Evolutionary conservation across 2,113 vertebrate species (phyloP).

Genomic region (Pholis gunnellus): DNA sequence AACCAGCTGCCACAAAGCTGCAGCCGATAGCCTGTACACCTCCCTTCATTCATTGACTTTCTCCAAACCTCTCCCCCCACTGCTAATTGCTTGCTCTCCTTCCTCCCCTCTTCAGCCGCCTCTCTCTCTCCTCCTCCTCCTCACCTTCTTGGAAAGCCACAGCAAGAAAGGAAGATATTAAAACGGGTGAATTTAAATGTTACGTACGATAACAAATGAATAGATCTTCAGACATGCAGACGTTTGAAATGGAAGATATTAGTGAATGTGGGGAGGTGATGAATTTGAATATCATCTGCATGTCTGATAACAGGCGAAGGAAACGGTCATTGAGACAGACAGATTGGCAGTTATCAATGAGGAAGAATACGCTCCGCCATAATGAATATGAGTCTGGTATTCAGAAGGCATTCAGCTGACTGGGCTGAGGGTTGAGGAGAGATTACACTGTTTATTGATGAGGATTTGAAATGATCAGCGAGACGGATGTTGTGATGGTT

Average conservation of each 20-base stretch:
- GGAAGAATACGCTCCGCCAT: conserved; percentile 16
- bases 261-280: conserved; percentile 32
- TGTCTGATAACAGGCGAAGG: conserved; percentile 44
- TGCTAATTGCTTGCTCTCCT: not conserved
- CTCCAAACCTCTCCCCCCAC: not conserved
- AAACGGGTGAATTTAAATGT: conserved; percentile 41
- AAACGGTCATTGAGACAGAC: conserved; percentile 33
- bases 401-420: conserved; percentile 27
- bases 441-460: conserved; percentile 63
- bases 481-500: conserved; percentile 19
- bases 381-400: conserved; percentile 41
- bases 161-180: conserved; percentile 57
- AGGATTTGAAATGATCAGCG: conserved; percentile 44
- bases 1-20: not conserved
- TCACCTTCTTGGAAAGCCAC: conserved; percentile 31
- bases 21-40: not conserved
- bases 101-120: not conserved
- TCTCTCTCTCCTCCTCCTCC: conserved; percentile 7
- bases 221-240: conserved; percentile 25
- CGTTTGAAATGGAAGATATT: conserved; percentile 45
- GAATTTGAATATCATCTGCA: conserved; percentile 50
- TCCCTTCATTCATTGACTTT: not conserved
- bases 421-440: conserved; percentile 4
- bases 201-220: conserved; percentile 51
- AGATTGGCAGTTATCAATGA: conserved; percentile 46